Base-by-base conservation (phyloP, 1,140 invertebrate species). In the Ceratina japonica region DNA sequence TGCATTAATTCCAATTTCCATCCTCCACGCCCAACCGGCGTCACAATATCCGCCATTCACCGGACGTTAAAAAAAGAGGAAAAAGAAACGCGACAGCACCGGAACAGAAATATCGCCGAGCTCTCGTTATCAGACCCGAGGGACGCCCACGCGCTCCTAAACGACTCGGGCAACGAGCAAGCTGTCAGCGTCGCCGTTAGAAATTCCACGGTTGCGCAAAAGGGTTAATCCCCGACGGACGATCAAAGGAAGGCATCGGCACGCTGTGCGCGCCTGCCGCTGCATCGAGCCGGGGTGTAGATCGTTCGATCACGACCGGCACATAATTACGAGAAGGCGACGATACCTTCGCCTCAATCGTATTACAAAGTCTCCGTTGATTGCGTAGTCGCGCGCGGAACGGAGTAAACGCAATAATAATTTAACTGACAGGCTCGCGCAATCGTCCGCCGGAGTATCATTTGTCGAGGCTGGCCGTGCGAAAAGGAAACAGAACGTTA, bases 381-480 rank as follows among this genome's bases (percentile, higher is more conserved):
- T 84, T 73, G 82, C 71, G 56, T 37, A 78, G 69, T 56, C 68
- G 56, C 51, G 31, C 59, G 66, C 69, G 37, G 37, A 61, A 61
- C 70, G 58, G 37, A 74, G 64, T 65, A 71, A 76, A 76, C 74
- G 58, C 83, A 74, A 85, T 85, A 85, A 85, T 85, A 85, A 85
- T 85, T 85, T 85, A 78, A 59, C 79, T 71, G 61, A 81, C 66
- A 52, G 73, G 63, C 74, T 72, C 81, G 83, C 75, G 84, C 80
- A 85, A 86, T 78, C 79, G 75, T 81, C 75, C 75, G 77, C 63
- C 72, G 58, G 72, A 79, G 66, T 85, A 82, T 85, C 82, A 85
- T 76, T 84, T 75, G 81, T 82, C 81, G 81, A 75, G 49, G 24
- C 74, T 63, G 69, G 64, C 3, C 59, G 18, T 12, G 54, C 4